phyloP scores from a whole-genome alignment of 2,113 vertebrate species.

The Semnornis frantzii region DNA sequence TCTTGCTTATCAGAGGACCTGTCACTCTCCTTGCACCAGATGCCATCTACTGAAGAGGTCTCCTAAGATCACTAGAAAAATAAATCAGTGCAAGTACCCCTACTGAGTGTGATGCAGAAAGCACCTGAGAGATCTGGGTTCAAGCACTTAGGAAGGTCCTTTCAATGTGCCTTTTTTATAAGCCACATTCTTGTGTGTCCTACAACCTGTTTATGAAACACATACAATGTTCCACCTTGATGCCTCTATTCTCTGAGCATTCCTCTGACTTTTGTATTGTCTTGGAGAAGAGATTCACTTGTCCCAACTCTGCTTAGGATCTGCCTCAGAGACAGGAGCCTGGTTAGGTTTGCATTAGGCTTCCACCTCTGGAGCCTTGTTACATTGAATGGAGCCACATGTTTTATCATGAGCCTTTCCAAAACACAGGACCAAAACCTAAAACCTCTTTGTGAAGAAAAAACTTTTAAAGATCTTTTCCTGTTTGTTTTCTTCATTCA shows the following conservation, averaged over 20 bases:
- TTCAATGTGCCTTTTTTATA: neutral
- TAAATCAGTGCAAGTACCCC: neutral
- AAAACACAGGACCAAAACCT: neutral
- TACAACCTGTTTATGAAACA: neutral
- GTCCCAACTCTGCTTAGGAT: neutral
- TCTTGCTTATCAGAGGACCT: neutral
- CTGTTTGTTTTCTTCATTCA: neutral
- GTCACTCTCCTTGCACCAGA: neutral
- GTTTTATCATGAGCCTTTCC: neutral
- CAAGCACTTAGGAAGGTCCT: neutral
- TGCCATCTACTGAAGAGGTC: neutral
- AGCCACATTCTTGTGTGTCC: neutral
- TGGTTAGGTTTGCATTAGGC: too few species aligned
- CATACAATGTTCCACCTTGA: accelerated
- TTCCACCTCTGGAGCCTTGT: neutral
- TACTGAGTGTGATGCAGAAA: neutral
- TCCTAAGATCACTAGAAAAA: neutral
- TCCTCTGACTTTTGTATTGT: neutral
- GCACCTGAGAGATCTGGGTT: neutral
- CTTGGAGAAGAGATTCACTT: neutral
- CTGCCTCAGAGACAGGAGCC: neutral
- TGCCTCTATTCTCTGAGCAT: neutral
- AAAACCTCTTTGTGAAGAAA: neutral
- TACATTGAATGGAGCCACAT: accelerated
- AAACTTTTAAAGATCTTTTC: neutral